Percentiles rank a stretch among this genome's conserved stretches.
phyloP scores from a whole-genome alignment of 2,888 invertebrate species.

The Tinea semifulvella region DNA sequence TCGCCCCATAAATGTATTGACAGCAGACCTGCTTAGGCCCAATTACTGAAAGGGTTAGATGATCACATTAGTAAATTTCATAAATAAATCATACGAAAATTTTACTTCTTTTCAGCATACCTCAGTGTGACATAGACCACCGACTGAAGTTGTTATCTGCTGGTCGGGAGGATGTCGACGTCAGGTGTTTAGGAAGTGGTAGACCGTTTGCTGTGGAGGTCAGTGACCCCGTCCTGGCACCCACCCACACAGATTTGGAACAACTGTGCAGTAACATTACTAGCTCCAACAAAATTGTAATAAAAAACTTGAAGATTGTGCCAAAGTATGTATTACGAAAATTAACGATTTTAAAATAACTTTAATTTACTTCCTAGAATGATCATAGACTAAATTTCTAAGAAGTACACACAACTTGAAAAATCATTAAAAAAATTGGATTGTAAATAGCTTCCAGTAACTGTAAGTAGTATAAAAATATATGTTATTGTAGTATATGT shows the following conservation, averaged over 20 bases:
- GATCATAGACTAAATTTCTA: too few species aligned
- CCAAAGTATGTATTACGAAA: conserved; percentile 6
- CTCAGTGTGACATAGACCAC: conserved; percentile 30
- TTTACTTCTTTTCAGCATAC: conserved; percentile 1
- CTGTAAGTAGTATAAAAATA: too few species aligned
- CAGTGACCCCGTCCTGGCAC: conserved; percentile 36
- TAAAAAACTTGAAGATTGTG: conserved; percentile 29
- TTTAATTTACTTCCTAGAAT: too few species aligned
- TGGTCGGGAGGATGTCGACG: conserved; percentile 97
- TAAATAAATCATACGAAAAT: too few species aligned
- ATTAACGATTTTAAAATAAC: too few species aligned
- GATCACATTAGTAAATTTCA: too few species aligned
- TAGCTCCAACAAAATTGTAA: conserved; percentile 30
- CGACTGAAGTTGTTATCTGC: conserved; percentile 85
- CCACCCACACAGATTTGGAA: conserved; percentile 29
- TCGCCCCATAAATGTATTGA: too few species aligned
- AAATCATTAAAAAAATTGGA: background rate
- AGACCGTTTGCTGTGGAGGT: conserved; percentile 94
- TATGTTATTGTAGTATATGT: too few species aligned
- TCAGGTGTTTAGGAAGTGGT: conserved; percentile 90
- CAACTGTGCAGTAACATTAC: conserved; percentile 33
- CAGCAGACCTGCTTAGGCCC: too few species aligned
- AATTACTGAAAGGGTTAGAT: too few species aligned
- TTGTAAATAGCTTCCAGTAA: too few species aligned
- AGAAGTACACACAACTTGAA: too few species aligned